A percentile compares a stretch with the other conserved stretches of the same genome.
These are phyloP conservation scores for Luidia sarsii DNA, from an alignment of 53 echinoderm and acorn worm genomes.

Conservation along the genomic window DNA sequence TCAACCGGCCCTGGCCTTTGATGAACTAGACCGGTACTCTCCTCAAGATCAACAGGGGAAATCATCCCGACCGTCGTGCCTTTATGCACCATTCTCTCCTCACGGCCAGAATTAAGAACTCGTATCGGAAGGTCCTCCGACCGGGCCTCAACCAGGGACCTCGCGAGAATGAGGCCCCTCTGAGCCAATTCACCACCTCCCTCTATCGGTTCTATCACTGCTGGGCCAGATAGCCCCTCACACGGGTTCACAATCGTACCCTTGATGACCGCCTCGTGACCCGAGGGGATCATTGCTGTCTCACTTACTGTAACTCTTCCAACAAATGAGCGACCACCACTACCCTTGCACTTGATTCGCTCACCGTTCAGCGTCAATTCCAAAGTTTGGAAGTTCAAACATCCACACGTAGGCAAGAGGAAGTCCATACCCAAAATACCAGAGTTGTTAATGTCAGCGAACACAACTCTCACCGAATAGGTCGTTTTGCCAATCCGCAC, in stretches of 20 bases:
- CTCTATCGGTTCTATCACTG: too few species aligned
- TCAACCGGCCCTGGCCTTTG: too few species aligned
- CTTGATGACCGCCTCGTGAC: neutral
- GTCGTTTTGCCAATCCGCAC: too few species aligned
- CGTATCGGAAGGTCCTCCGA: too few species aligned
- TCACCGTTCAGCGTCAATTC: neutral
- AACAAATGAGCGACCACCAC: neutral
- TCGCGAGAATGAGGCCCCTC: too few species aligned
- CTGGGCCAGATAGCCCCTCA: too few species aligned
- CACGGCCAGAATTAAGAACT: neutral
- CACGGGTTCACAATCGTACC: too few species aligned
- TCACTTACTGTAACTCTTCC: neutral
- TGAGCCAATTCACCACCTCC: too few species aligned
- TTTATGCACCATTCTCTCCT: conserved; percentile 19
- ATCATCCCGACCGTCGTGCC: too few species aligned
- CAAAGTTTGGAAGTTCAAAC: neutral
- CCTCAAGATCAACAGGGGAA: too few species aligned
- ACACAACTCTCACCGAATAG: neutral
- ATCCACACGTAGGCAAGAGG: neutral
- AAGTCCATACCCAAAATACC: neutral
- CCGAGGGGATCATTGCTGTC: neutral
- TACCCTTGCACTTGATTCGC: neutral
- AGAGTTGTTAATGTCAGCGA: neutral
- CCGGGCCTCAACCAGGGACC: too few species aligned
- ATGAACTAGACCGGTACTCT: too few species aligned